Evolutionary conservation across 2,888 invertebrate genomes (phyloP), one percentile per base, ranked within the genome.

Genomic region (Lamproptera curius): DNA sequence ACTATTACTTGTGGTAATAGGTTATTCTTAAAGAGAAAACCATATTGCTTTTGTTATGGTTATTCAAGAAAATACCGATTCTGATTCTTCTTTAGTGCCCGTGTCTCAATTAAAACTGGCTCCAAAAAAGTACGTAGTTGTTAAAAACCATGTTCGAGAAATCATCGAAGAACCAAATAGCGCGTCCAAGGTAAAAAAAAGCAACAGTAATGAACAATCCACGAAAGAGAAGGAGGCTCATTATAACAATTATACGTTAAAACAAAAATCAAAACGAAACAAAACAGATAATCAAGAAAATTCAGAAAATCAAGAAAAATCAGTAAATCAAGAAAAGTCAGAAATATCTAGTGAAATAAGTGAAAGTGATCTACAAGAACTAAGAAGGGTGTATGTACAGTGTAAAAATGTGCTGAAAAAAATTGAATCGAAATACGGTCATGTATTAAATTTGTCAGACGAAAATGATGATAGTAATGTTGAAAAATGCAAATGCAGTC

Each of bases 391-490:
- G 9, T 86, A 86, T 50, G 66, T 55, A 26, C 75, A 77, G 43
- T 85, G 85, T 53, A 80, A 77, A 65, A 57, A 65, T 11, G 70
- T 85, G 46, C 61, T 86, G 4, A 61, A 57, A 10, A 84, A 70
- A 55, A 81, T 87, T 16, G 83, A 86, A 59, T 43, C 50, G 0
- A 86, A 84, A 53, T 86, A 86, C 64, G 81, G 86, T 0, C 77
- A 83, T 64, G 71, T 85, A 55, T 55, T 86, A 16, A 56, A 74
- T 31, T 51, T 74, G 1, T 41, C 47, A 10, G 53, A 64, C 26
- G 59, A 61, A 37, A 36, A 50, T 17, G 49, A 49, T 1, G 31
- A 42, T 5, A 35, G 36, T 5, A 5, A 52, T 16, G 52, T 58
- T 13, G 55, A 59, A 15, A 61, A 65, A 45, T 87, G 85, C 54